phyloP scores from a whole-genome alignment of 1,140 invertebrate species.

The Psix sp. region DNA sequence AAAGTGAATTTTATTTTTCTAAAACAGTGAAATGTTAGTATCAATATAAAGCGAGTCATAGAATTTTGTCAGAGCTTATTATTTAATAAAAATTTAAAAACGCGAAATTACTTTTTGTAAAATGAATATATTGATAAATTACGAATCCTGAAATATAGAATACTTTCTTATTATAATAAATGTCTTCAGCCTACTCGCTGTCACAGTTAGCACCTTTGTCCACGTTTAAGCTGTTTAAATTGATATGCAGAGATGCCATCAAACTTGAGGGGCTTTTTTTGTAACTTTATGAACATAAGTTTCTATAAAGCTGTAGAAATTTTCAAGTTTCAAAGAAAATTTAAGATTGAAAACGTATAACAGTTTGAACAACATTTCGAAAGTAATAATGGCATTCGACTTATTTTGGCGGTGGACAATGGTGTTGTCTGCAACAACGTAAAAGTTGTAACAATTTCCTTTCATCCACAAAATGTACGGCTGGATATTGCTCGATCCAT shows the following conservation, averaged over 20 bases:
- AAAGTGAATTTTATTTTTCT: neutral
- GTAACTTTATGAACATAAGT: constrained; percentile 10
- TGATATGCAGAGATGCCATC: constrained; percentile 13
- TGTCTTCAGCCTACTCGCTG: neutral
- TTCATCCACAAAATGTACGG: constrained; percentile 15
- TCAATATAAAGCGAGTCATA: neutral
- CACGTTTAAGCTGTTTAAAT: constrained; percentile 11
- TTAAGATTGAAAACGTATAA: constrained; percentile 14
- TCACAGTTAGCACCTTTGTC: constrained; percentile 2
- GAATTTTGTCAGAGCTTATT: neutral
- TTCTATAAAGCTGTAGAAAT: constrained; percentile 22
- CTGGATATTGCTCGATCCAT: constrained; percentile 4
- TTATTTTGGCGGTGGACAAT: constrained; percentile 13
- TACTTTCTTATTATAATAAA: no score
- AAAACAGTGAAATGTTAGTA: neutral
- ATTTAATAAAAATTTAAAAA: constrained; percentile 1
- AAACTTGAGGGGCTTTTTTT: constrained; percentile 2
- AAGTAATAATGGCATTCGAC: constrained; percentile 11
- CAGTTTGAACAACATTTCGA: constrained; percentile 16
- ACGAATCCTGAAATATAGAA: neutral
- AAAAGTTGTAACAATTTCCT: constrained; percentile 1
- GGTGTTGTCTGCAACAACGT: constrained; percentile 10
- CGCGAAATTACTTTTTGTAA: neutral
- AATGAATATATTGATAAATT: no score
- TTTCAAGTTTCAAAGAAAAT: constrained; percentile 6